A percentile compares a stretch with the other conserved stretches of the same genome.
Evolutionary conservation across 2,797 vertebrate species (phyloP).

Genomic region (Eurystomus glaucurus): DNA sequence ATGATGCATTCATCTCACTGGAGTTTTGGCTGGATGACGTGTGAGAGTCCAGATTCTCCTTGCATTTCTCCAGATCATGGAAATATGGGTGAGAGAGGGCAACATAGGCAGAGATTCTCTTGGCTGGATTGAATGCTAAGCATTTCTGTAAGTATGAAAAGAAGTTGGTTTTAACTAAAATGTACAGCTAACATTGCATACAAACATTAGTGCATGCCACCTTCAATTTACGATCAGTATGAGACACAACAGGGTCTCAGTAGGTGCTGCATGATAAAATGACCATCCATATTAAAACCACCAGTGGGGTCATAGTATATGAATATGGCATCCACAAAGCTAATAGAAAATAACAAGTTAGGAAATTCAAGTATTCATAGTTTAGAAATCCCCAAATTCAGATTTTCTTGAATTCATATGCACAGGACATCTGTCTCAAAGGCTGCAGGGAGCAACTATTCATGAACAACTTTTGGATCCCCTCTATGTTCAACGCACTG

Average conservation of each 20-base stretch:
- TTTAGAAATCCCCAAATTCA: neutral
- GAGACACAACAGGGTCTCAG: neutral
- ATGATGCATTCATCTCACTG: conserved; percentile 92
- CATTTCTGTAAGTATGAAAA: conserved; percentile 90
- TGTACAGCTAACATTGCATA: neutral
- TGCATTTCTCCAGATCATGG: conserved; percentile 93
- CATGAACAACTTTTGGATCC: neutral
- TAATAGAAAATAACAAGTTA: neutral
- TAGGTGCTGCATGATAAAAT: neutral
- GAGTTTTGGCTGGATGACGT: conserved; percentile 91
- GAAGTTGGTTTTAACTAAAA: conserved; percentile 30
- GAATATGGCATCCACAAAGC: neutral
- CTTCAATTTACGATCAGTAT: neutral
- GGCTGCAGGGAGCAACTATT: neutral
- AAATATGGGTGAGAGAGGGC: conserved; percentile 97
- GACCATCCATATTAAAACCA: neutral
- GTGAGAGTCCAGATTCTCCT: conserved; percentile 90
- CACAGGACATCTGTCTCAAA: neutral
- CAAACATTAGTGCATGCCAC: neutral
- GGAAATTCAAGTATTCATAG: neutral
- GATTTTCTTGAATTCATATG: neutral
- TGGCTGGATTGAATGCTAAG: conserved; percentile 94
- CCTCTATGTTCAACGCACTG: neutral
- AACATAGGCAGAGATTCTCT: conserved; percentile 94
- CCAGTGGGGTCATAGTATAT: neutral